Conservation (phyloP, 2,113 vertebrate species). For the Ptilonorhynchus violaceus region DNA sequence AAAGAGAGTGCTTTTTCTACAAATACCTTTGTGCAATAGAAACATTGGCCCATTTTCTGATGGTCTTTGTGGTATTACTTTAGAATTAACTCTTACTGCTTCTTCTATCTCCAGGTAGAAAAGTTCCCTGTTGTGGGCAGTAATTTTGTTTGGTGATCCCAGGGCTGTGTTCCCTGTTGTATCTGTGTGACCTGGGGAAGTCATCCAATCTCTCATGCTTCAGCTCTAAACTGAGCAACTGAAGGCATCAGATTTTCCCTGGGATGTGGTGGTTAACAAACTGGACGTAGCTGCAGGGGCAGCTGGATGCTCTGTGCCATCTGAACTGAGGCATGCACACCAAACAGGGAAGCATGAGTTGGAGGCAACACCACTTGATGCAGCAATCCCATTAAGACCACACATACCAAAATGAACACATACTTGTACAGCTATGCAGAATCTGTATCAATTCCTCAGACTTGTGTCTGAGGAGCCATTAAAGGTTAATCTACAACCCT, state of each 20-base stretch:
- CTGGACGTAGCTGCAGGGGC: not conserved
- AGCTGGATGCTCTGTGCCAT: not conserved
- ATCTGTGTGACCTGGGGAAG: not conserved
- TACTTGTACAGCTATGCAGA: not conserved
- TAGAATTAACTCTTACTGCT: not conserved
- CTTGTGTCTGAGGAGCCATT: not conserved
- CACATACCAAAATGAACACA: not conserved
- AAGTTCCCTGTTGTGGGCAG: not conserved
- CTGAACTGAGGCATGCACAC: not conserved
- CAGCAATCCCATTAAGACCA: not conserved
- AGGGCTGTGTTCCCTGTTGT: not conserved
- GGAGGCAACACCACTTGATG: not conserved
- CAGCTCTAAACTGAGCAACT: not conserved
- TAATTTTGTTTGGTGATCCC: not conserved
- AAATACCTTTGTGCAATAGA: not conserved
- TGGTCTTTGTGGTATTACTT: not conserved
- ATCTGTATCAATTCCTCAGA: not conserved
- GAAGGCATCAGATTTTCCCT: not conserved
- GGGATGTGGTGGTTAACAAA: not conserved
- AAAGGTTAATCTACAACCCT: not conserved
- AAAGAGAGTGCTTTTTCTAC: not conserved
- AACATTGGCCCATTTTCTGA: not conserved
- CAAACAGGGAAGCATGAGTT: accelerated
- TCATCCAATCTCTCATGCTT: not conserved
- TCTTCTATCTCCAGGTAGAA: not conserved